Evolutionary conservation across 1,140 invertebrate genomes (phyloP).

Genomic region (Drosophila trapezifrons): DNA sequence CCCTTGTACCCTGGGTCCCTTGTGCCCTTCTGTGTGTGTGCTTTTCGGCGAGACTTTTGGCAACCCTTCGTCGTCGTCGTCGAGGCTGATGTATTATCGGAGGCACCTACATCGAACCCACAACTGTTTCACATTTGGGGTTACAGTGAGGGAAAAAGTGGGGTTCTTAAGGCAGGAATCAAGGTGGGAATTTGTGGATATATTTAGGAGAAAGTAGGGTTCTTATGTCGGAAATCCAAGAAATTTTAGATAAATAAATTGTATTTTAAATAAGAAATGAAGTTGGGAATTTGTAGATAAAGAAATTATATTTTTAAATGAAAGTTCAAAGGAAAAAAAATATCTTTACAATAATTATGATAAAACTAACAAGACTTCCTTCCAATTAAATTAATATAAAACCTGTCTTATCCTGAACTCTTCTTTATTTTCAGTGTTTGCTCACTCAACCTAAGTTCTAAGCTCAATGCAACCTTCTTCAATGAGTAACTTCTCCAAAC

Average conservation of each 20-base stretch:
- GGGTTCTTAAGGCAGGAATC: too few species aligned
- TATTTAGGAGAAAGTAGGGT: too few species aligned
- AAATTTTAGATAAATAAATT: too few species aligned
- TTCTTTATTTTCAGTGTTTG: neutral
- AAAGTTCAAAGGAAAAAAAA: too few species aligned
- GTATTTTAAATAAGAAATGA: neutral
- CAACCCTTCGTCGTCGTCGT: slow-evolving; percentile 70
- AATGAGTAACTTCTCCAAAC: too few species aligned
- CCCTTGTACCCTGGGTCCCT: neutral
- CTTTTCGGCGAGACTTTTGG: slow-evolving; percentile 47
- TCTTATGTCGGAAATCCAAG: too few species aligned
- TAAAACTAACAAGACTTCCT: too few species aligned
- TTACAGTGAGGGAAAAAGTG: slow-evolving; percentile 2
- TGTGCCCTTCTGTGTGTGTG: slow-evolving; percentile 21
- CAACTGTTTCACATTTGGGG: neutral
- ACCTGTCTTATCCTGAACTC: too few species aligned
- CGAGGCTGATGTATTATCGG: slow-evolving; percentile 34
- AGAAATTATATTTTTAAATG: neutral
- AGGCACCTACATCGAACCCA: slow-evolving; percentile 14
- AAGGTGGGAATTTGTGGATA: neutral
- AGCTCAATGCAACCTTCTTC: neutral
- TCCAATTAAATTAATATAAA: neutral
- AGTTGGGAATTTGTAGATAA: neutral
- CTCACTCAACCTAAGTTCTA: neutral
- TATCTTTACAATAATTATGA: too few species aligned